Base-by-base conservation (phyloP, 2,888 invertebrate genomes). In the Adelognathus sp. region DNA sequence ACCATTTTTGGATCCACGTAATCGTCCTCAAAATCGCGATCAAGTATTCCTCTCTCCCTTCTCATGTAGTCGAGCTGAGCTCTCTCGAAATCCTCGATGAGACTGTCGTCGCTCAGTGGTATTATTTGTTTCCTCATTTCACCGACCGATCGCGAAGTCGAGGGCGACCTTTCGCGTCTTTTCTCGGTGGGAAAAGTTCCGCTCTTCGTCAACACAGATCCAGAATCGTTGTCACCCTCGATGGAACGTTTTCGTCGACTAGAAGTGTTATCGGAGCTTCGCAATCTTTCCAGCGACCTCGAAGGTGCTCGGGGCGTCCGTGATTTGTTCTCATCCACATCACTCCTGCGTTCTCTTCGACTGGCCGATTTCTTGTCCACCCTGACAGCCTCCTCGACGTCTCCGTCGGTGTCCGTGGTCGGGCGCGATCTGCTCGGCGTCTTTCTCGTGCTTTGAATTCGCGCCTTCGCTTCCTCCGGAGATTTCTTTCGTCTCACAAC, bases 171-270 rank as follows among this genome's bases (percentile, higher is more conserved):
- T 0, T 79, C 67, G 16, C 14, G 18, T 1, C 16, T 31, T 1
- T 21, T 7, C 5, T 66, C 61, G 9, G 36, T 24, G 1, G 87
- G 83, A 4, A 86, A 84, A 3, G 80, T 83, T 1, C 84, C 86
- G 91, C 87, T 93, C 73, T 92, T 90, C 83, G 92, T 91, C 71
- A 93, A 88, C 72, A 93, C 88, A n/a, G 88, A n/a, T 36, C 66
- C 71, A 0, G 63, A 11, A 14, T 46, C 66, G 1, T 75, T 71
- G 14, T 71, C 71, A 4, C 14, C 46, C 16, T 64, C 56, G 39
- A 39, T 74, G 4, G 63, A 52, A 6, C 39, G 18, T 56, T n/a
- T 39, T 6, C 50, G 18, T 0, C 50, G 33, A 11, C 16, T 16
- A 7, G 56, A 36, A 27, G 52, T 33, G 7, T 44, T 76, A 3